Evolutionary conservation across 2,113 vertebrate species (phyloP), one percentile per base, ranked within the genome.

Genomic region (Polypterus bichir): DNA sequence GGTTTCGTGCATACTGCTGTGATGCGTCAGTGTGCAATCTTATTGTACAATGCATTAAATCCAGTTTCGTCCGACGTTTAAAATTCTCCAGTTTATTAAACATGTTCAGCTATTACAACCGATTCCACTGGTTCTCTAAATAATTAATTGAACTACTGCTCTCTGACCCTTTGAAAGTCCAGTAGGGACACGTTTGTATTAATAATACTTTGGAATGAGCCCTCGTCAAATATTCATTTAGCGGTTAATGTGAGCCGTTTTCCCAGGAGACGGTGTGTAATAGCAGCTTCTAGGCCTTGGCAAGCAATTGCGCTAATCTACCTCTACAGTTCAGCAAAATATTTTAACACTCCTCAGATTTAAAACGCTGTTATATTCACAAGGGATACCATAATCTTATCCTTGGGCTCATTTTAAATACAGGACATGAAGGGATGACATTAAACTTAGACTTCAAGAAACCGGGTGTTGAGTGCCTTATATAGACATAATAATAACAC

Each of bases 151-250:
- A 86, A 87, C 79, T 79, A 76, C 82, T 86, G 89, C 88, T 92
- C 90, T 82, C 79, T 93, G 92, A 93, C 91, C 92, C 88, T 84
- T 81, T 77, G 79, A 85, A 87, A 86, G 91, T 92, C 90, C 91
- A 84, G 80, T 84, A 84, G 88, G 85, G 89, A 88, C 83, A 82
- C 86, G 83, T 89, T 88, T 88, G 85, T 82, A 81, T 88, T 90
- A 92, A 92, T 91, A 92, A 92, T 90, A 91, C 89, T 86, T 85
- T 75, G 77, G 85, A 89, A 86, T 89, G 86, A 90, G 85, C 82
- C 85, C 93, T 93, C 92, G 92, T 97, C 91, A 97, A 96, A 97
- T 96, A 96, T 96, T 97, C 93, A 97, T 97, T 93, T 92, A 91
- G 90, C 88, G 87, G 89, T 91, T 94, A 93, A 91, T 92, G 90